A percentile compares a stretch with the other conserved stretches of the same genome.
phyloP scores from a whole-genome alignment of 2,888 invertebrate genomes.

The Aphidoletes aphidimyza region DNA sequence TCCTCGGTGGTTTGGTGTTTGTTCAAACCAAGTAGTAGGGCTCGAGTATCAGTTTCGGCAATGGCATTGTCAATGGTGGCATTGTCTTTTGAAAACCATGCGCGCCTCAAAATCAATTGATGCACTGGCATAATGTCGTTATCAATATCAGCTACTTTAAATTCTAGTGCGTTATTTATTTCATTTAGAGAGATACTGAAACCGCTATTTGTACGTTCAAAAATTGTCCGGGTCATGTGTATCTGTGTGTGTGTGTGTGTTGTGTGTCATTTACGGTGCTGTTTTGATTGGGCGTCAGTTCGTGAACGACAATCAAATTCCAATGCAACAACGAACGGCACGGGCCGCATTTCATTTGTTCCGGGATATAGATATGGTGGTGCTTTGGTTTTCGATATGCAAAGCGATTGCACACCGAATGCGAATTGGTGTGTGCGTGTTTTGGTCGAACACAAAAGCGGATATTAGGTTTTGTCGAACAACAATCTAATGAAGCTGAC shows the following conservation, averaged over 20 bases:
- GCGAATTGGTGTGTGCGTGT: not conserved
- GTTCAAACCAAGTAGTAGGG: not conserved
- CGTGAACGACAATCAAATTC: constrained; percentile 34
- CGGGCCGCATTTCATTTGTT: too few species aligned
- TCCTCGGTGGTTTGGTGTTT: too few species aligned
- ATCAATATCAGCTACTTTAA: not conserved
- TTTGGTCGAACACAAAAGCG: not conserved
- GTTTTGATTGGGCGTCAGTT: constrained; percentile 41
- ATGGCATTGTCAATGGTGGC: too few species aligned
- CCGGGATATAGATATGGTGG: too few species aligned
- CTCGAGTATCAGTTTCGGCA: not conserved
- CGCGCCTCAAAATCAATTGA: not conserved
- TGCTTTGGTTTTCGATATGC: too few species aligned
- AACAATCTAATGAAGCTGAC: not conserved
- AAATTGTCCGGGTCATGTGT: not conserved
- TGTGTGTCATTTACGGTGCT: constrained; percentile 15
- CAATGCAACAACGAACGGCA: not conserved
- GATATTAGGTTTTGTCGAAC: not conserved
- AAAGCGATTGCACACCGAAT: not conserved
- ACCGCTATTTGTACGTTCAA: constrained; percentile 22
- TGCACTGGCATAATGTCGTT: not conserved
- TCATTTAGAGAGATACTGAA: constrained; percentile 20
- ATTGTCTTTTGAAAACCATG: not conserved
- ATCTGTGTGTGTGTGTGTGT: too few species aligned
- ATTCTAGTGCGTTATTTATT: constrained; percentile 23